These are phyloP conservation scores for Ophion ventricosus DNA, from an alignment of 2,888 invertebrate species.

Conservation along the genomic window DNA sequence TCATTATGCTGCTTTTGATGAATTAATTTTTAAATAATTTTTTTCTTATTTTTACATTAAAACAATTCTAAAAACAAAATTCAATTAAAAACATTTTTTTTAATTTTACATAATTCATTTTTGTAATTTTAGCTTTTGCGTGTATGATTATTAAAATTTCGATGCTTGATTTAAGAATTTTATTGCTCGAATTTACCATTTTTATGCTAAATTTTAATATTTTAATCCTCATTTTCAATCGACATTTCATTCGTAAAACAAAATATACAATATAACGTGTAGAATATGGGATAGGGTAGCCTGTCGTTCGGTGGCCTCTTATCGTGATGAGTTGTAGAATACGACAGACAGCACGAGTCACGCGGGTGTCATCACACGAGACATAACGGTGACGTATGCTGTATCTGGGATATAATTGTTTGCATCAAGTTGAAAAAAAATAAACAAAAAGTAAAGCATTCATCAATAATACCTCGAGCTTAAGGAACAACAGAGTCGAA, in stretches of 20 bases:
- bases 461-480: background rate
- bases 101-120: too few species aligned
- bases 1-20: too few species aligned
- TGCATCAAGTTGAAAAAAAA: background rate
- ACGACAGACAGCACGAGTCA: background rate
- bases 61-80: too few species aligned
- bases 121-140: too few species aligned
- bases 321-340: constrained; percentile 46
- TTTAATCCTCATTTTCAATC: too few species aligned
- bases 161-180: too few species aligned
- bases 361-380: constrained; percentile 5
- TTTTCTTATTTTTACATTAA: too few species aligned
- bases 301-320: constrained; percentile 42
- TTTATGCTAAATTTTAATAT: too few species aligned
- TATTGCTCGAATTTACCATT: too few species aligned
- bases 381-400: background rate
- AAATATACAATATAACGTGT: background rate
- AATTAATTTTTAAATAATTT: too few species aligned
- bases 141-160: too few species aligned
- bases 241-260: background rate
- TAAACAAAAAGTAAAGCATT: background rate
- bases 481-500: background rate
- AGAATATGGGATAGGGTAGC: constrained; percentile 9
- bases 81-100: too few species aligned
- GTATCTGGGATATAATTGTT: background rate